These are phyloP conservation scores for Myiozetetes cayanensis DNA, from an alignment of 2,113 vertebrate species.

Conservation along the genomic window DNA sequence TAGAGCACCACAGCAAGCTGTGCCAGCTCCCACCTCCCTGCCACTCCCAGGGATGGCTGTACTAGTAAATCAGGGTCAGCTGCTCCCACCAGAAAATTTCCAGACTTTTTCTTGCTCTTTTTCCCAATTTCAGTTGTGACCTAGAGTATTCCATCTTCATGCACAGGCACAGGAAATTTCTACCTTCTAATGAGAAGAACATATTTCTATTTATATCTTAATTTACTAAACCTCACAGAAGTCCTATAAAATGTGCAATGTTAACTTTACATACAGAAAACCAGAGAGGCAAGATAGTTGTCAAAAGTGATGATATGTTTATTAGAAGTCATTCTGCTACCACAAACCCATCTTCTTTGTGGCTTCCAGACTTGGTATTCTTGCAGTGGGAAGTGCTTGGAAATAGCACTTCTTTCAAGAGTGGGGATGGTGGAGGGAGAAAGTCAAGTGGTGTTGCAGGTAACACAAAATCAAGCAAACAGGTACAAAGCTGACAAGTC, in stretches of 20 bases:
- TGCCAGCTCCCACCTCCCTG: not conserved
- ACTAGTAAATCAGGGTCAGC: not conserved
- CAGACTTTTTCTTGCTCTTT: not conserved
- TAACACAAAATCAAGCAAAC: not conserved
- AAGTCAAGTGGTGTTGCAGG: not conserved
- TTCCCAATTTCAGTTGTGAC: rapidly evolving
- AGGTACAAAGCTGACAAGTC: not conserved
- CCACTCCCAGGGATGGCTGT: not conserved
- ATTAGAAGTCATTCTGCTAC: not conserved
- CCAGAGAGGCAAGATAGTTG: not conserved
- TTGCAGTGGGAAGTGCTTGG: not conserved
- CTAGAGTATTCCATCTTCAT: not conserved
- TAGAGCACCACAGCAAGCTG: not conserved
- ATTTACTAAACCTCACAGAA: not conserved
- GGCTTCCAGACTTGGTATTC: not conserved
- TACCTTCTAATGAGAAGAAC: not conserved
- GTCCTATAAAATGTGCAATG: not conserved
- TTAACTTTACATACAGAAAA: not conserved
- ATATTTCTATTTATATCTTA: not conserved
- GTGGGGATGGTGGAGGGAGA: not conserved
- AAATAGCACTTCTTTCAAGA: not conserved
- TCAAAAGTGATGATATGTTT: not conserved
- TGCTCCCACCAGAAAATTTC: not conserved
- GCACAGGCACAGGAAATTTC: not conserved
- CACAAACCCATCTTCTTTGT: not conserved